Evolutionary conservation across 2,113 vertebrate species (phyloP), one percentile per base, ranked within the genome.

Genomic region (Pungitius pungitius): DNA sequence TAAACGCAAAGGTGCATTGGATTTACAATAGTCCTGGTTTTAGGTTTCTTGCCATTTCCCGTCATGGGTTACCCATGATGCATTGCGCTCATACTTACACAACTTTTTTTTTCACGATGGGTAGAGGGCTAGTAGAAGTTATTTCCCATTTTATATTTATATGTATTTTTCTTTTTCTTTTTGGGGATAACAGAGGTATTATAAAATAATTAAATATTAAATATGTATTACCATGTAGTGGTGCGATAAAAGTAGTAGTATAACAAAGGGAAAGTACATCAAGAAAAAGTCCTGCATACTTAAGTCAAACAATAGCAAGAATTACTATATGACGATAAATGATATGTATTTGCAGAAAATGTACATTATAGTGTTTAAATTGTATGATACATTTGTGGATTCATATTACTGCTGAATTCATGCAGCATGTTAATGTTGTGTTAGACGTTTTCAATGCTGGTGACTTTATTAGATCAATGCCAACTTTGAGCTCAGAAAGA

Each of bases 61-160:
- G 24, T 6, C 24, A 35, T 22, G 8, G 42, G 37, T 26, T 24
- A 13, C n/a, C 63, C 65, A 57, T 27, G 45, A 79, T 61, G 5
- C 69, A 47, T 49, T 68, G 56, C 57, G 24, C 3, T 52, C 6
- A 20, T n/a, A 55, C 52, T 65, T 65, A 42, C 35, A 67, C 15
- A 67, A 54, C 33, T 18, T 39, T 2, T 2, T 22, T 26, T 47
- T 18, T 49, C 2, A 49, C 8, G 33, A 35, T 35, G 33, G 33
- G 33, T 7, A 30, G 30, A 30, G 5, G 5, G 30, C 30, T 30
- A 30, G 30, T 35, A 35, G 33, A 35, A 35, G 33, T 35, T 35
- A 35, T 35, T 35, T 35, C 33, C 33, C 33, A 35, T 35, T 35
- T 35, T 35, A 35, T 35, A 35, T 35, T 35, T 35, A 35, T 30